Evolutionary conservation across 2,113 vertebrate genomes (phyloP).

Genomic region (Sapajus apella): DNA sequence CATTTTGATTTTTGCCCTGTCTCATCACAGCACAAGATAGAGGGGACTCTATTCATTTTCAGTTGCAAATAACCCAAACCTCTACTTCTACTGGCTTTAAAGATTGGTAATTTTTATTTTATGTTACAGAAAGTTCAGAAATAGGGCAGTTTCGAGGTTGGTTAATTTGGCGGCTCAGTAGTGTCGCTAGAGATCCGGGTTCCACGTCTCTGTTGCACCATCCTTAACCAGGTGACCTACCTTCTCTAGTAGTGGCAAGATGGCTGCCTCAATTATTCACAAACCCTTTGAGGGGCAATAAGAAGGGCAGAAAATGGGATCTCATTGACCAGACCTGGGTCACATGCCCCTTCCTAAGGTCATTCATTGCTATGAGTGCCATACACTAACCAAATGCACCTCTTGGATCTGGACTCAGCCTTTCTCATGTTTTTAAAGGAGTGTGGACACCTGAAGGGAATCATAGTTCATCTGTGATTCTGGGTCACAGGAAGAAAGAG

Average conservation of each 20-base stretch:
- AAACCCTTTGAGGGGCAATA: neutral
- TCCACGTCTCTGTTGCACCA: neutral
- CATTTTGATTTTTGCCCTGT: neutral
- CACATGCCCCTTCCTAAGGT: neutral
- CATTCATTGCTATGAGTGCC: neutral
- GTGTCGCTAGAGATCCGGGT: neutral
- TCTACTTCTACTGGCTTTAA: neutral
- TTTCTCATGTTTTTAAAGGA: neutral
- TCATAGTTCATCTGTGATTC: neutral
- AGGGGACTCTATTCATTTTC: neutral
- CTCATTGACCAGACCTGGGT: neutral
- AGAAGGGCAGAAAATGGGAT: neutral
- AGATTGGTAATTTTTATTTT: neutral
- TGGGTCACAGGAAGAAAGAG: neutral
- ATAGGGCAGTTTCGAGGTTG: neutral
- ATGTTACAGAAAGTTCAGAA: neutral
- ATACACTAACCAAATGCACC: neutral
- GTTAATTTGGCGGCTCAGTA: neutral
- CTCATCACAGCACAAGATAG: neutral
- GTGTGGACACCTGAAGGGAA: neutral
- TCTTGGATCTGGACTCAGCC: neutral
- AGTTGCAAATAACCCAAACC: neutral
- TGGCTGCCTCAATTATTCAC: neutral
- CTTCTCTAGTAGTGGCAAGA: neutral
- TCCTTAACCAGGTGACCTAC: neutral